These are phyloP conservation scores for Zygogramma bicolorata DNA, from an alignment of 2,888 invertebrate species.

Conservation along the genomic window DNA sequence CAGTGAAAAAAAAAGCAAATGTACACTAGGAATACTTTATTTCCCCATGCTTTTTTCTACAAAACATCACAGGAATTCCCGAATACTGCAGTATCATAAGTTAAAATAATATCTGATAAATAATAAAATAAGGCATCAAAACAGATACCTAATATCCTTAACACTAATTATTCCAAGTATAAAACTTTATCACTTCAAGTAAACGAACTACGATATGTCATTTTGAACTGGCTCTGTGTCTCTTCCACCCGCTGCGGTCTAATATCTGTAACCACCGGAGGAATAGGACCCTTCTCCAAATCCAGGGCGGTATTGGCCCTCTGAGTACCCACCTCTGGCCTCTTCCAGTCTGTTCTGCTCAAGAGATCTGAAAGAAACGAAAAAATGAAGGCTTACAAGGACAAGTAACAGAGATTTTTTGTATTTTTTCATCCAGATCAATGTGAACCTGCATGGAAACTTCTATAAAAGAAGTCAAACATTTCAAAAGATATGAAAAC, in stretches of 20 bases:
- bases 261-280: constrained; percentile 43
- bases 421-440: too few species aligned
- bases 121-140: not conserved
- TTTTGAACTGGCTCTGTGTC: constrained; percentile 22
- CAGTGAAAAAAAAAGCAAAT: not conserved
- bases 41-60: not conserved
- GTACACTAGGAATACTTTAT: not conserved
- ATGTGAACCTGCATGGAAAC: too few species aligned
- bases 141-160: not conserved
- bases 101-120: not conserved
- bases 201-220: not conserved
- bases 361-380: constrained; percentile 49
- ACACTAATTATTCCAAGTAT: not conserved
- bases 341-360: constrained; percentile 55
- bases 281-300: constrained; percentile 41
- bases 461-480: too few species aligned
- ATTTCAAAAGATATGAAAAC: too few species aligned
- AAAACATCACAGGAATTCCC: not conserved
- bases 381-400: not conserved
- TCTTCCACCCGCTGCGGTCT: not conserved
- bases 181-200: not conserved
- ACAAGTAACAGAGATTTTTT: too few species aligned
- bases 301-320: constrained; percentile 56
- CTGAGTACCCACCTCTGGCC: constrained; percentile 42
- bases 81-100: not conserved